Conservation (phyloP, 1,140 invertebrate genomes). For the Nymphalis io region DNA sequence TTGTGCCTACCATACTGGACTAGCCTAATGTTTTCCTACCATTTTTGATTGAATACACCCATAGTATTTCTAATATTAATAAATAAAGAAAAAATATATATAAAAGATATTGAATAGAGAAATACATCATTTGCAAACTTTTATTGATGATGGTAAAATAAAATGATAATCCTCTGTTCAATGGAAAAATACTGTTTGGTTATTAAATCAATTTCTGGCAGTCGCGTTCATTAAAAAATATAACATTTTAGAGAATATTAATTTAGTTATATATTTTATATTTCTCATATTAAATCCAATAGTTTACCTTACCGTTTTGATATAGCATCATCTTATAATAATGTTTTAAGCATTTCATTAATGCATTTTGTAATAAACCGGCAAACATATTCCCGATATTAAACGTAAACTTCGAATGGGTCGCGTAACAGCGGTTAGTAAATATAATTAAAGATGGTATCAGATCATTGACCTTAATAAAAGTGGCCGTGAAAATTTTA, state of each 20-base stretch:
- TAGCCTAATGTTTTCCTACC: too few relatives aligned
- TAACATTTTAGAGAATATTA: not conserved
- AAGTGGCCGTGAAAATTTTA: conserved; percentile 10
- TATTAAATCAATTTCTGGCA: too few relatives aligned
- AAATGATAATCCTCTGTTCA: too few relatives aligned
- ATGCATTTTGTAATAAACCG: conserved; percentile 15
- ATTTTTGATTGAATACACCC: too few relatives aligned
- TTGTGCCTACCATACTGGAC: too few relatives aligned
- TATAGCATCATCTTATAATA: conserved; percentile 18
- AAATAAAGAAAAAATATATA: too few relatives aligned
- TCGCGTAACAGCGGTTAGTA: conserved; percentile 27
- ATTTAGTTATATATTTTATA: not conserved
- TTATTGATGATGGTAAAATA: too few relatives aligned
- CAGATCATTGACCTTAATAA: conserved; percentile 21
- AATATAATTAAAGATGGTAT: conserved; percentile 31
- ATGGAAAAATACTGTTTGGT: too few relatives aligned
- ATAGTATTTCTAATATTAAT: too few relatives aligned
- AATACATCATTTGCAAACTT: too few relatives aligned
- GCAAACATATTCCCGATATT: conserved; percentile 28
- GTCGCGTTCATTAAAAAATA: not conserved
- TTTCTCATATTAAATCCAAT: not conserved
- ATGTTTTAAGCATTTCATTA: conserved; percentile 12
- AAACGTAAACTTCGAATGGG: conserved; percentile 26
- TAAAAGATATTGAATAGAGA: too few relatives aligned
- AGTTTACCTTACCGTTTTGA: not conserved